Percentiles rank a stretch among this genome's conserved stretches.
phyloP scores from a whole-genome alignment of 2,113 vertebrate species.

The Herpailurus yagouaroundi region DNA sequence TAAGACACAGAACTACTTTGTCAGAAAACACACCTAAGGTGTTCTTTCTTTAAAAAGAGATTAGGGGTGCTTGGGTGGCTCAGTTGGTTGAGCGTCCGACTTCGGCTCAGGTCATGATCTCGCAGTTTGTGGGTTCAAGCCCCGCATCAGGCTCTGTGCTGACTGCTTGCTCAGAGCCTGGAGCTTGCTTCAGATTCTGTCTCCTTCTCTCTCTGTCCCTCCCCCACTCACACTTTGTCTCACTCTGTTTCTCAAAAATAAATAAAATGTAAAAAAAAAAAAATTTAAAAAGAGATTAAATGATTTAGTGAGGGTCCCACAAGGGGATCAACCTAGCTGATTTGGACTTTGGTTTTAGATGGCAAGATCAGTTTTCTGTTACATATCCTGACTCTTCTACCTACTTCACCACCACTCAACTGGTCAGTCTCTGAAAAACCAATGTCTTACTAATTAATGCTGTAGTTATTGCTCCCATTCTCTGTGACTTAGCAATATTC shows the following conservation, averaged over 20 bases:
- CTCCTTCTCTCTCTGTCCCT: too few relatives aligned
- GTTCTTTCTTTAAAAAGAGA: not conserved
- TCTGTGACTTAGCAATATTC: not conserved
- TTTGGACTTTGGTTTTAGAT: not conserved
- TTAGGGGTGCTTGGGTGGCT: too few relatives aligned
- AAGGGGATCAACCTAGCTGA: not conserved
- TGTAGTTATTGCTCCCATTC: not conserved
- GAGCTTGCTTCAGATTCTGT: too few relatives aligned
- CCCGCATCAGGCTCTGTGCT: too few relatives aligned
- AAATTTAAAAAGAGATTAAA: not conserved
- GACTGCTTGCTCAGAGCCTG: too few relatives aligned
- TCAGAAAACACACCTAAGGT: not conserved
- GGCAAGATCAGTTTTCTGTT: not conserved
- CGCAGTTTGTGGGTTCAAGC: too few relatives aligned
- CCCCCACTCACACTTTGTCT: too few relatives aligned
- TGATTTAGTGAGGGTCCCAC: not conserved
- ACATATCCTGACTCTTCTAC: not conserved
- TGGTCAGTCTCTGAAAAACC: slow-evolving; percentile 4
- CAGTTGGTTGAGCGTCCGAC: too few relatives aligned
- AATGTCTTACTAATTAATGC: not conserved
- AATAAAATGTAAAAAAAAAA: too few relatives aligned
- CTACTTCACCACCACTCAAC: not conserved
- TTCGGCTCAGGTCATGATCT: too few relatives aligned
- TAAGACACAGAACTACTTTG: not conserved
- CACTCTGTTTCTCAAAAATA: too few relatives aligned